Conservation (phyloP, 2,113 vertebrate species). For the Amazona vittata region DNA sequence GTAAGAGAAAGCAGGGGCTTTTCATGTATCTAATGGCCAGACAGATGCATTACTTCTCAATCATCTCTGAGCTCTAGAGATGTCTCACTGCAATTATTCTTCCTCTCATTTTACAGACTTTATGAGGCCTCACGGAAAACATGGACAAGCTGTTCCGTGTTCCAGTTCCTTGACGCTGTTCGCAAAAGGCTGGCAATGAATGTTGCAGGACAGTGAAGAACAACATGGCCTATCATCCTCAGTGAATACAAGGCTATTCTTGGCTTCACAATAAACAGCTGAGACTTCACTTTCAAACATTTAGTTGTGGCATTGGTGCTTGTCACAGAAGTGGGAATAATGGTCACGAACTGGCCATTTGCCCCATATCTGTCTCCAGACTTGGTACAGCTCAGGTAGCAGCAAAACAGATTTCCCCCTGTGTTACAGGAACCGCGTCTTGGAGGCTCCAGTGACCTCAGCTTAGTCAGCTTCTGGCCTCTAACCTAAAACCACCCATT, state of each 20-base stretch:
- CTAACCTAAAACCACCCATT: not conserved
- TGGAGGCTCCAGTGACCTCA: not conserved
- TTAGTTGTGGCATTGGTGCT: not conserved
- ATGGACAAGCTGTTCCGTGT: not conserved
- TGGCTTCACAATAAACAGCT: not conserved
- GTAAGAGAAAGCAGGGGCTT: slow-evolving; percentile 4
- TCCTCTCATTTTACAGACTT: slow-evolving; percentile 13
- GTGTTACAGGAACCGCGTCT: not conserved
- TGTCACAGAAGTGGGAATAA: not conserved
- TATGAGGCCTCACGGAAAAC: not conserved
- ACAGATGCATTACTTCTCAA: slow-evolving; percentile 1
- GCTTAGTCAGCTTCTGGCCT: not conserved
- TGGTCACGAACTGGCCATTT: not conserved
- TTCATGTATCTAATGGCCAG: not conserved
- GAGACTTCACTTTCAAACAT: not conserved
- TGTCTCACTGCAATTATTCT: not conserved
- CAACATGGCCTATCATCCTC: not conserved
- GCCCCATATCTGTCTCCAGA: not conserved
- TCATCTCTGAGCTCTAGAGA: not conserved
- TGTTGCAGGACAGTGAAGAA: not conserved
- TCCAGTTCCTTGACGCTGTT: not conserved
- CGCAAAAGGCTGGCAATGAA: not conserved
- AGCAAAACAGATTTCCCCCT: not conserved
- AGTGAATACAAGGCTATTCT: not conserved
- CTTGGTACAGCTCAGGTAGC: not conserved